Evolutionary conservation across 53 echinoderm and acorn worm species (phyloP), one percentile per base, ranked within the genome.

Genomic region (Patiria pectinifera): DNA sequence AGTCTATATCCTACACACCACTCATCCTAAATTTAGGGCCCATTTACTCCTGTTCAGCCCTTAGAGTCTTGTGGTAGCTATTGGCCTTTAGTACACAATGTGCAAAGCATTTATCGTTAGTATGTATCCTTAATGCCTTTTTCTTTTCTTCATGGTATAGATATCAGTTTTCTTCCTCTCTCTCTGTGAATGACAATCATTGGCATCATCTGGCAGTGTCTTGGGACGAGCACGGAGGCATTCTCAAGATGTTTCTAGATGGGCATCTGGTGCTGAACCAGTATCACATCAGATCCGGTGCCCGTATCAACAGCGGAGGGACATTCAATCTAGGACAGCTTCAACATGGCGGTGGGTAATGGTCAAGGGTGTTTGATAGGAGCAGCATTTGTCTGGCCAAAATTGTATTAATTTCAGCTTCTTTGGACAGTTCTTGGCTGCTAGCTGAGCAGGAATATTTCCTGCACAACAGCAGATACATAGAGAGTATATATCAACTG

Each of bases 161-260:
- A n/a, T 69, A 48, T 69, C 25, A 82, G 70, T 91, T 22, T 82
- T 62, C 91, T 18, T 59, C 82, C 2, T 47, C 26, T 2, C 26
- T 74, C 86, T 16, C 79, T 47, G 61, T 94, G n/a, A 82, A 82
- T 44, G 87, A 94, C 47, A 71, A 87, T 62, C 71, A 60, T 15
- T 94, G 94, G 94, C 94, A 94, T 75, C 94, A 94, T 63, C 24
- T 91, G 63, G 94, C 94, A 12, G 26, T 88, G 44, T 43, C 77
- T 5, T 88, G 88, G 88, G 46, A 44, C 4, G 78, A 82, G 44
- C 82, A 82, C 10, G 77, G 18, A 1, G 45, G 59, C 12, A 45
- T 8, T 19, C 21, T 88, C 11, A 45, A 35, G 58, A 82, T 76
- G 0, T 21, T 59, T 78, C 59, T 13, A 60, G 45, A 88, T 6